These are phyloP conservation scores for Penaeus monodon DNA, from an alignment of 2,888 invertebrate species.

Conservation along the genomic window DNA sequence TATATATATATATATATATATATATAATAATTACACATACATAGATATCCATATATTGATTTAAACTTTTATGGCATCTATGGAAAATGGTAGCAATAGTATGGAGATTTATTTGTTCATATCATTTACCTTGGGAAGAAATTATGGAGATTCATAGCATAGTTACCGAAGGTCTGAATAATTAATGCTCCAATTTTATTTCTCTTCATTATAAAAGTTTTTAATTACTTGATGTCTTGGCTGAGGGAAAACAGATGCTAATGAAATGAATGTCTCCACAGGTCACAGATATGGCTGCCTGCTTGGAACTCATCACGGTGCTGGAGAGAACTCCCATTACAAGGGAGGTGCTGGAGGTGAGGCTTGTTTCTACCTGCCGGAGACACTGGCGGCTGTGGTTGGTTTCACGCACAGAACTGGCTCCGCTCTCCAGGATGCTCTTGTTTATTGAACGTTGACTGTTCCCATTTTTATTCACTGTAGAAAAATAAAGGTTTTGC, in stretches of 20 bases:
- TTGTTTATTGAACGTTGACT: no score
- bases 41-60: neutral
- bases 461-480: no score
- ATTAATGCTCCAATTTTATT: no score
- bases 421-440: neutral
- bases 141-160: no score
- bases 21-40: neutral
- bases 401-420: neutral
- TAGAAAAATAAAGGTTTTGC: no score
- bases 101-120: no score
- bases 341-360: conserved; percentile 63
- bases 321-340: conserved; percentile 63
- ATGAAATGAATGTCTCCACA: conserved; percentile 12
- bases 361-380: neutral
- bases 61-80: neutral
- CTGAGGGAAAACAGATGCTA: no score
- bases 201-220: no score
- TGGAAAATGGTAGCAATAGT: neutral
- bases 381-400: neutral
- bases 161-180: no score
- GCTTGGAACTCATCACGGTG: conserved; percentile 61
- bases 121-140: no score
- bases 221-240: no score
- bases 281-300: conserved; percentile 64
- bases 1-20: no score